Conservation (phyloP, 2,113 vertebrate genomes). For the Oxygymnocypris stewartii region DNA sequence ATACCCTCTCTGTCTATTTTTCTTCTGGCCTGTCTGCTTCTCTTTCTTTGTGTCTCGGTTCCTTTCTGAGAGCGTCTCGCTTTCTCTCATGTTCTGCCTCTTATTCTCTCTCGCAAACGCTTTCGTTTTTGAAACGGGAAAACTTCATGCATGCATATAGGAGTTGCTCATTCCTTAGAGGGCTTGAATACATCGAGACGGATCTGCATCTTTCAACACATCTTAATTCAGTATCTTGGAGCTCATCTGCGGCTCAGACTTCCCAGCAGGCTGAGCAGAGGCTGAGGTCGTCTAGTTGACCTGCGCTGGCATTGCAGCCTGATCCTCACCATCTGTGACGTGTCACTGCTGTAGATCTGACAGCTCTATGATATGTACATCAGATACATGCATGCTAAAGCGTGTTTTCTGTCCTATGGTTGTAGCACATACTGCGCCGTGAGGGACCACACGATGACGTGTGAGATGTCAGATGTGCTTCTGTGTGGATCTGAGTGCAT, state of each 20-base stretch:
- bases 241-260: constrained; percentile 4
- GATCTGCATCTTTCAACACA: neutral
- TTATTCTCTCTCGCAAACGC: neutral
- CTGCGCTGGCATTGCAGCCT: constrained; percentile 1
- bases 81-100: neutral
- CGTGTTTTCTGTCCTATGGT: neutral
- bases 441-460: neutral
- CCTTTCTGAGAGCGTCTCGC: neutral
- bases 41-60: constrained; percentile 9
- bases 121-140: neutral
- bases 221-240: constrained; percentile 7
- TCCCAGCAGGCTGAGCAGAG: constrained; percentile 29
- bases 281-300: constrained; percentile 18
- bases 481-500: neutral
- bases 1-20: neutral
- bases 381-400: neutral
- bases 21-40: neutral
- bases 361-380: neutral
- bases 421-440: neutral
- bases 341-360: neutral
- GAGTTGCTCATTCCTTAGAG: neutral
- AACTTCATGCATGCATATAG: neutral
- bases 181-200: neutral
- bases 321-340: constrained; percentile 45
- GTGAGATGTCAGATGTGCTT: no score